Conservation (phyloP, 2,113 vertebrate genomes). For the Bungarus multicinctus region DNA sequence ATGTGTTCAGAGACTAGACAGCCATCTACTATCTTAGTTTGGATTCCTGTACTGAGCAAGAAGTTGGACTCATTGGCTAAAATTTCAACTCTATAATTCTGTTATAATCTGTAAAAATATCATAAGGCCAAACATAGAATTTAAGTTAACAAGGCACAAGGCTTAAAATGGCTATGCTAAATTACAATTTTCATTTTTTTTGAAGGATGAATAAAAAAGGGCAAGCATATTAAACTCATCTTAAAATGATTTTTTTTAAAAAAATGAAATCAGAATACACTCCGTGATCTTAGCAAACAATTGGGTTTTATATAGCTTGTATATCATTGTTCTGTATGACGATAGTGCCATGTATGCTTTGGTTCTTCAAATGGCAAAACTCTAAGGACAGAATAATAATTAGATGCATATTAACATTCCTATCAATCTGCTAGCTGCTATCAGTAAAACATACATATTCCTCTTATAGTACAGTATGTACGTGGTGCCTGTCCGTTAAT, state of each 20-base stretch:
- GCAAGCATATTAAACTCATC: not conserved
- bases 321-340: constrained; percentile 1
- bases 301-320: constrained; percentile 1
- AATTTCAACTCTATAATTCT: not conserved
- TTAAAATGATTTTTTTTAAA: constrained; percentile 32
- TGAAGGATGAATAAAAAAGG: not conserved
- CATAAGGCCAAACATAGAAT: not conserved
- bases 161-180: not conserved
- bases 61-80: not conserved
- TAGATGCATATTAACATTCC: not conserved
- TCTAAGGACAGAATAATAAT: not conserved
- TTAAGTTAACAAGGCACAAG: not conserved
- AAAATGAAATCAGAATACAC: not conserved
- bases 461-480: not conserved
- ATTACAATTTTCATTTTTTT: not conserved
- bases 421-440: not conserved
- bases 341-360: constrained; percentile 4
- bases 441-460: not conserved
- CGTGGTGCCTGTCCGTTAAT: not conserved
- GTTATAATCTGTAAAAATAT: not conserved
- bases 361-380: not conserved
- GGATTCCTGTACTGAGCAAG: not conserved
- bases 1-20: not conserved
- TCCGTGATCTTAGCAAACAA: not conserved
- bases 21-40: not conserved